Percentiles rank a stretch among this genome's conserved stretches.
These are phyloP conservation scores for Salvelinus fontinalis DNA, from an alignment of 2,113 vertebrate species.

Conservation along the genomic window DNA sequence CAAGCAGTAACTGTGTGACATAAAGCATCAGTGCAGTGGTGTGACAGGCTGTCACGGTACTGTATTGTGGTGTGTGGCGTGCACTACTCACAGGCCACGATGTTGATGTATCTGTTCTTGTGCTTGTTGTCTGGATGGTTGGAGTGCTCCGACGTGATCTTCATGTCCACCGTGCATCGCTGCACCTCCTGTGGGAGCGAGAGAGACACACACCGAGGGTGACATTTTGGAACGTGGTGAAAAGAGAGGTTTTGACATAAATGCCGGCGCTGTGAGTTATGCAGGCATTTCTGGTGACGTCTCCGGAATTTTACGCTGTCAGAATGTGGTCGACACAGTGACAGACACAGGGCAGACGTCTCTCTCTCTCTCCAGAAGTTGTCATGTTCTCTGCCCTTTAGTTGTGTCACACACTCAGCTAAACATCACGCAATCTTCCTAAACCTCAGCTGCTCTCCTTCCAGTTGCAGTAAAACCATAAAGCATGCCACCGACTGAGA, in stretches of 20 bases:
- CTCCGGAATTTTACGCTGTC: too few relatives aligned
- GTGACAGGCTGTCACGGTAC: neutral
- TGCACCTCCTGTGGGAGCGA: constrained; percentile 81
- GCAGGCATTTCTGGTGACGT: too few relatives aligned
- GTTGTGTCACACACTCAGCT: neutral
- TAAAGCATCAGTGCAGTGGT: neutral
- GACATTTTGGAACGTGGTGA: neutral
- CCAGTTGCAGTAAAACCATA: too few relatives aligned
- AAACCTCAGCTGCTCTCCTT: neutral
- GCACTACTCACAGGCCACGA: constrained; percentile 84
- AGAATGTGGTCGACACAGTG: too few relatives aligned
- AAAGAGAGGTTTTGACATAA: too few relatives aligned
- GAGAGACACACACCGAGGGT: neutral
- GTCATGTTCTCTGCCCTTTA: neutral
- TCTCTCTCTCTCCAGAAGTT: neutral
- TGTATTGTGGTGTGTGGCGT: too few relatives aligned
- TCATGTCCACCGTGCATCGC: constrained; percentile 87
- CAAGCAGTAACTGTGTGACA: neutral
- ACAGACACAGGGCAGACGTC: neutral
- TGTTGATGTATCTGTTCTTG: constrained; percentile 97
- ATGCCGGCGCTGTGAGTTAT: too few relatives aligned
- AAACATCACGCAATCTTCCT: neutral
- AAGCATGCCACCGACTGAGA: too few relatives aligned
- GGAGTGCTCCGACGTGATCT: constrained; percentile 91
- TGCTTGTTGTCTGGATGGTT: constrained; percentile 94